Base-by-base conservation (phyloP, 30 jellyfish, hydroid and myxozoan species). In the Hydractinia symbiolongicarpus region DNA sequence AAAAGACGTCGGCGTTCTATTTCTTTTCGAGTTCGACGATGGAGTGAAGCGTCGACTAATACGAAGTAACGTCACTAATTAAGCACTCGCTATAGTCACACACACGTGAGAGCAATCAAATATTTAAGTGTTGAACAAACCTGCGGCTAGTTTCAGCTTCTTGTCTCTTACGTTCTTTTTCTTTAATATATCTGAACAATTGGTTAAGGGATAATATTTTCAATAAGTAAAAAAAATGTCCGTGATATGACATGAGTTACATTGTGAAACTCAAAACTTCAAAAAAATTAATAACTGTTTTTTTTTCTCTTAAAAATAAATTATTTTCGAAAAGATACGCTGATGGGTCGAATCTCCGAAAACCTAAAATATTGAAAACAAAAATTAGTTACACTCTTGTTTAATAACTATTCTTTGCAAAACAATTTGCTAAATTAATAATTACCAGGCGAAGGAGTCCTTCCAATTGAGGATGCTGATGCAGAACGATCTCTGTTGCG, bases 311-410 rank as follows among this genome's bases (percentile, higher is more conserved):
- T 30, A 17, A 8, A 44, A 20, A 17, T 16, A 54, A 8, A 40
- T 50, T 5, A 9, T 13, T 44, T 78, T 16, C 44, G 67, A 72
- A 89, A 82, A 81, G 96, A 89, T 89, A 90, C 95, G 95, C 95
- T 4, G 97, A 85, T 58, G 97, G 97, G 74, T 90, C 82, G 69
- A 90, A 90, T 68, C 95, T 81, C 2, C 85, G 69, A 19, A 16
- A 61, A 52, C 89, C 97, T 90, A 74, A 74, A 74, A 74, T 16
- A 58, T 13, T 58, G 3, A n/a, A 13, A 64, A 64, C 19, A 7
- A 13, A 13, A 44, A 44, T 64, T 64, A 64, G 40, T 51, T 6
- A 13, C 19, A 58, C 69, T 0, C 69, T 2, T 58, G 2, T 58
- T 11, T 11, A 11, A 11, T 2, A 58, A 3, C 69, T 3, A 58